These are phyloP conservation scores for Falco concolor DNA, from an alignment of 2,797 vertebrate species.

Conservation along the genomic window DNA sequence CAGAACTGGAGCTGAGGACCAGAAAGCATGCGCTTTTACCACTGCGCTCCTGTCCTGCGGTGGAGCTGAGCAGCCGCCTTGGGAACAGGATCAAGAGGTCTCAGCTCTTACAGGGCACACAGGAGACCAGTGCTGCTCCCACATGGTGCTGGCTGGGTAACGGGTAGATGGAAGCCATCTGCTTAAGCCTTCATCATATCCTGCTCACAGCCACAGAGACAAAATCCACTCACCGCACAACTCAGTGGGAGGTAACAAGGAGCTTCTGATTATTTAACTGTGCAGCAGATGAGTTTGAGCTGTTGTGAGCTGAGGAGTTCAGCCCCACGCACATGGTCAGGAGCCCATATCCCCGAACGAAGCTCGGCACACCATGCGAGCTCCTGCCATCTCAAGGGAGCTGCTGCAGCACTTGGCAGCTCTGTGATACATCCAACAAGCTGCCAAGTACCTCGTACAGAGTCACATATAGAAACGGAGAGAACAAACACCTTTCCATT, in stretches of 20 bases:
- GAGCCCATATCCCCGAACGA: accelerated
- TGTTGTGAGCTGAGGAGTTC: accelerated
- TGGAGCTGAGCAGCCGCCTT: neutral
- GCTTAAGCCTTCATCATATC: neutral
- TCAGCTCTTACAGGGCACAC: accelerated
- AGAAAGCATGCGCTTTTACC: neutral
- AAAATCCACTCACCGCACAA: neutral
- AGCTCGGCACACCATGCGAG: neutral
- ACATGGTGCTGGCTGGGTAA: accelerated
- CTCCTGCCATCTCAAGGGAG: neutral
- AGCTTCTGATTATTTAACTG: neutral
- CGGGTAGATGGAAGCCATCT: neutral
- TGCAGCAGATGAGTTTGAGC: neutral
- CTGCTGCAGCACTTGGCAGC: neutral
- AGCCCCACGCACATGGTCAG: neutral
- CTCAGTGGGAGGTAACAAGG: neutral
- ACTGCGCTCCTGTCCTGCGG: accelerated
- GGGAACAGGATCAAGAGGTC: neutral
- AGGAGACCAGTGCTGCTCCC: accelerated
- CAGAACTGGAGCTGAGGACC: neutral
- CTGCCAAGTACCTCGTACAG: neutral
- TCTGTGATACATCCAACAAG: neutral
- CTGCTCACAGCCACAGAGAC: neutral
- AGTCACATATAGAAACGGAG: neutral
- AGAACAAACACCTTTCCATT: neutral